phyloP scores from a whole-genome alignment of 1,140 invertebrate genomes.

The Hylaeus volcanicus region DNA sequence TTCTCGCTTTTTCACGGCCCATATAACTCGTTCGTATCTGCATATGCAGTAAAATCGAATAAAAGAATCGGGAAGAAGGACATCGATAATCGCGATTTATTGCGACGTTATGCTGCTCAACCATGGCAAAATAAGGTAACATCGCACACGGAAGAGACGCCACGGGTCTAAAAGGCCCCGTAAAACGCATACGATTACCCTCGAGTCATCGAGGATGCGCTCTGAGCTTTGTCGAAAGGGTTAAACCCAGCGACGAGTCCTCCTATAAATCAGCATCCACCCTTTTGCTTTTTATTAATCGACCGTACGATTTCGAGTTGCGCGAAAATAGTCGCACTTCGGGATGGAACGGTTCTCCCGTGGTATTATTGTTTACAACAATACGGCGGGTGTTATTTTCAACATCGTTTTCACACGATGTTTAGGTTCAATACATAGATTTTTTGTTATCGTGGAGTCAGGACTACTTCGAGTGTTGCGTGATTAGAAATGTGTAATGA shows the following conservation, averaged over 20 bases:
- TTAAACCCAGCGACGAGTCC: slow-evolving; percentile 60
- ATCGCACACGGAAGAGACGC: slow-evolving; percentile 8
- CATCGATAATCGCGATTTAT: slow-evolving; percentile 75
- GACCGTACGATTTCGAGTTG: slow-evolving; percentile 58
- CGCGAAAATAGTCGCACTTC: not conserved
- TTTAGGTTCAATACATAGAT: too few species aligned
- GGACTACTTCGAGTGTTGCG: too few species aligned
- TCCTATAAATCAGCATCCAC: slow-evolving; percentile 70
- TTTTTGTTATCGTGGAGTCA: too few species aligned
- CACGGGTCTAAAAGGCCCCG: slow-evolving; percentile 52
- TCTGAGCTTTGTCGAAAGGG: slow-evolving; percentile 62
- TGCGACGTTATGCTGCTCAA: slow-evolving; percentile 71
- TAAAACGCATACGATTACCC: slow-evolving; percentile 77
- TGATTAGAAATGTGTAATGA: too few species aligned
- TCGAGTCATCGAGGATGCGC: slow-evolving; percentile 49
- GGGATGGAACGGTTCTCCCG: not conserved
- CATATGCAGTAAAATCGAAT: slow-evolving; percentile 53
- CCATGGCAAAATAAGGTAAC: slow-evolving; percentile 59
- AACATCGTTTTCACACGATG: not conserved
- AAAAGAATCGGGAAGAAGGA: slow-evolving; percentile 56
- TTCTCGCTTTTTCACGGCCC: slow-evolving; percentile 48
- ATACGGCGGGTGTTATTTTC: not conserved
- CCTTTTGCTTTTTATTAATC: slow-evolving; percentile 55
- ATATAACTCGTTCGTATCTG: slow-evolving; percentile 56
- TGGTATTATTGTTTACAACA: not conserved